A percentile compares a stretch with the other conserved stretches of the same genome.
Conservation (phyloP, 2,797 vertebrate genomes). For the Enteromius paludinosus region DNA sequence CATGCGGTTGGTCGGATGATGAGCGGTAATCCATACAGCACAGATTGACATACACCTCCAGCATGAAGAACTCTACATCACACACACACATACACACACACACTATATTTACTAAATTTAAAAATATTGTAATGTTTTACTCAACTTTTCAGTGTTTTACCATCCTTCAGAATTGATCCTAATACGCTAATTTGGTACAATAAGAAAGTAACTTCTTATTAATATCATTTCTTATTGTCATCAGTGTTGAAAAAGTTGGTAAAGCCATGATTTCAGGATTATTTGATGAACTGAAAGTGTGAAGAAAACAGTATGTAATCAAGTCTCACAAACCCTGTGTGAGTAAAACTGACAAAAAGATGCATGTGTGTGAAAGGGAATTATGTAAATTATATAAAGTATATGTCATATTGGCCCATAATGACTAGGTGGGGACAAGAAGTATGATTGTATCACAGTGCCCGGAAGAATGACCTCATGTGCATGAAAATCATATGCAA, state of each 20-base stretch:
- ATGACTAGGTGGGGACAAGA: slow-evolving; percentile 38
- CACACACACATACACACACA: slow-evolving; percentile 49
- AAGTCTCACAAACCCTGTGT: neutral
- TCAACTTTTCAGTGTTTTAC: neutral
- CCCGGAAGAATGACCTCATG: slow-evolving; percentile 59
- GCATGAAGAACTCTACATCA: slow-evolving; percentile 80
- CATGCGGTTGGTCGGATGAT: slow-evolving; percentile 88
- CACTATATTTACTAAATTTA: neutral
- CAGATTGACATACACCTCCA: slow-evolving; percentile 88
- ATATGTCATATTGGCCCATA: slow-evolving; percentile 27
- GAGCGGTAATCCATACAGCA: slow-evolving; percentile 88
- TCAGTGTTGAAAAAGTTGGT: neutral
- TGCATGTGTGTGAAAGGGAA: neutral
- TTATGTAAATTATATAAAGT: slow-evolving; percentile 45
- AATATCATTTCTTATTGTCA: neutral
- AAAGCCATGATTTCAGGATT: neutral
- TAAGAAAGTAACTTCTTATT: neutral
- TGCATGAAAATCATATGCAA: slow-evolving; percentile 72
- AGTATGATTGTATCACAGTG: slow-evolving; percentile 52
- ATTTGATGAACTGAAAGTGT: neutral
- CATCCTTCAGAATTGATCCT: neutral
- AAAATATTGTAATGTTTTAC: neutral
- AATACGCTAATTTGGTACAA: neutral
- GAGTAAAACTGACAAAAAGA: slow-evolving; percentile 4
- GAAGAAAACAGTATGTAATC: neutral